A percentile compares a stretch with the other conserved stretches of the same genome.
phyloP scores from a whole-genome alignment of 2,888 invertebrate genomes.

The Ichneumon xanthorius region DNA sequence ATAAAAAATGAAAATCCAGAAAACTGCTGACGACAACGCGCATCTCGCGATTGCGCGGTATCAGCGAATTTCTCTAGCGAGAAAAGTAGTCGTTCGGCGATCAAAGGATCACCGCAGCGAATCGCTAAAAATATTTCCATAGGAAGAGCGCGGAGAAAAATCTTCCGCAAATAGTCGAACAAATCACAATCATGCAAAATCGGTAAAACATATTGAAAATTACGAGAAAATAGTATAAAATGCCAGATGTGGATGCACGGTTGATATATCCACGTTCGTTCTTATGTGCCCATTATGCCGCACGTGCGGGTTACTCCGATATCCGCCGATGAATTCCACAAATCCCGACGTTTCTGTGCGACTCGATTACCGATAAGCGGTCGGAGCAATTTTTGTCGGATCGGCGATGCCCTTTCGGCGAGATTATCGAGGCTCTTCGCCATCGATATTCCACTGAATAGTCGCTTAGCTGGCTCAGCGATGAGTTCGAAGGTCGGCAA shows the following conservation, averaged over 20 bases:
- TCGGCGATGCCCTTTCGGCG: slow-evolving; percentile 51
- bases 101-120: too few relatives aligned
- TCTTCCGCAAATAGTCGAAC: too few relatives aligned
- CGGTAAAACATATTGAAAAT: too few relatives aligned
- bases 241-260: too few relatives aligned
- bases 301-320: neutral
- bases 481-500: slow-evolving; percentile 18
- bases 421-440: slow-evolving; percentile 53
- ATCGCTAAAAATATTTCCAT: neutral
- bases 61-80: slow-evolving; percentile 20
- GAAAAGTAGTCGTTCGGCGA: neutral
- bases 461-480: slow-evolving; percentile 61
- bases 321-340: neutral
- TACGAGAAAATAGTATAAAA: too few relatives aligned
- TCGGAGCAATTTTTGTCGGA: slow-evolving; percentile 37
- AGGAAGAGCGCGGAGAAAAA: neutral
- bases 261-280: too few relatives aligned
- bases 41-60: slow-evolving; percentile 38
- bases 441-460: slow-evolving; percentile 65
- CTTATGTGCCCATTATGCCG: neutral
- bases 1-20: slow-evolving; percentile 31
- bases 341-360: slow-evolving; percentile 1
- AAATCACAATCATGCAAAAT: too few relatives aligned
- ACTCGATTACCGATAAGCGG: slow-evolving; percentile 60
- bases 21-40: slow-evolving; percentile 55